Percentiles rank a stretch among this genome's conserved stretches.
Evolutionary conservation across 2,797 vertebrate genomes (phyloP).

Genomic region (Sebastes oblongus): DNA sequence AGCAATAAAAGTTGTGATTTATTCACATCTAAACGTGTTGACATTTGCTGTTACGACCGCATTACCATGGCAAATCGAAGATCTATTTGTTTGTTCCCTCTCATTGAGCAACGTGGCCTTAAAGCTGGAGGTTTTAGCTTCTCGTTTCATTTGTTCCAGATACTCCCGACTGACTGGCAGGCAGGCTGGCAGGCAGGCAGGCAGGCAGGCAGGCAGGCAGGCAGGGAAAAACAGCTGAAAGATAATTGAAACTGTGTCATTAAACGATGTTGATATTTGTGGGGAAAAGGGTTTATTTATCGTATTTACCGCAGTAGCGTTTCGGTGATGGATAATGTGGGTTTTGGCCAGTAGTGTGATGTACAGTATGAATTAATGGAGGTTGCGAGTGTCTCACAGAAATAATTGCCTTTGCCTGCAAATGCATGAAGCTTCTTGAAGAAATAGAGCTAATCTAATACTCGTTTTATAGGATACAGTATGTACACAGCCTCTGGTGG

Average conservation of each 20-base stretch:
- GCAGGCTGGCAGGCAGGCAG: neutral
- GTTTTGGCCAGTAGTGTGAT: slow-evolving; percentile 44
- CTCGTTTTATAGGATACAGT: slow-evolving; percentile 13
- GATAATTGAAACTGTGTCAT: slow-evolving; percentile 56
- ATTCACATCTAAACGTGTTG: slow-evolving; percentile 27
- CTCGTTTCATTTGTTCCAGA: slow-evolving; percentile 21
- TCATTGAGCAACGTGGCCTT: slow-evolving; percentile 5
- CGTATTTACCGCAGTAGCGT: slow-evolving; percentile 44
- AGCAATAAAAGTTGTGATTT: slow-evolving; percentile 12
- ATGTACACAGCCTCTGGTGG: slow-evolving; percentile 21
- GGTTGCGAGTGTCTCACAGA: slow-evolving; percentile 37
- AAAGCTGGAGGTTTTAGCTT: slow-evolving; percentile 15
- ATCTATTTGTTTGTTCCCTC: slow-evolving; percentile 34
- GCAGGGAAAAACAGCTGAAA: slow-evolving; percentile 2
- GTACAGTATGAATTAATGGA: slow-evolving; percentile 45
- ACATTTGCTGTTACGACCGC: slow-evolving; percentile 15
- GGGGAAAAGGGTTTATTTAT: slow-evolving; percentile 51
- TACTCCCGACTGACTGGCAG: neutral
- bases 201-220: neutral
- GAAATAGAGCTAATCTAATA: slow-evolving; percentile 34
- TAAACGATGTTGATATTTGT: slow-evolving; percentile 53
- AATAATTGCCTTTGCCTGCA: slow-evolving; percentile 58
- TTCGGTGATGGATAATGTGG: slow-evolving; percentile 52
- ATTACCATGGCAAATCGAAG: slow-evolving; percentile 26
- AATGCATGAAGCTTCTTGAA: slow-evolving; percentile 28